Base-by-base conservation (phyloP, 2,888 invertebrate genomes). In the Ceraclea dissimilis region DNA sequence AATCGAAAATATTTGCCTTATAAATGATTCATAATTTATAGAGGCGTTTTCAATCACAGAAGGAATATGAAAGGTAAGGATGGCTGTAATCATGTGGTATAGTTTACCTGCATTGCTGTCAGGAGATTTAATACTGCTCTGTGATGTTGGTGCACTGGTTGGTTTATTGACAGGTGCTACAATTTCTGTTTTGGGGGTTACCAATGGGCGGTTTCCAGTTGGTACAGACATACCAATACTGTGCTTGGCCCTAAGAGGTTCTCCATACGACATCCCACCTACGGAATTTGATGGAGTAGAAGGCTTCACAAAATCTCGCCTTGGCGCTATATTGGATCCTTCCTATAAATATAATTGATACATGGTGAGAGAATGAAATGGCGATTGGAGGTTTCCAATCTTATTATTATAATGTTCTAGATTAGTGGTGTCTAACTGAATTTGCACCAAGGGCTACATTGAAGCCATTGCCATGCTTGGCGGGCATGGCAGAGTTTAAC, bases 181-280 rank as follows among this genome's bases (percentile, higher is more conserved):
- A 18, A 5, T 18, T 18, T 46, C 46, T 8, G 6, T 13, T 8
- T 19, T 46, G 46, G 46, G 8, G 6, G 16, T 46, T 46, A 19
- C 4, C 4, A 18, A 19, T 8, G 20, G 20, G 18, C 46, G 39
- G 13, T 46, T 46, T 10, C 20, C 18, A 46, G 5, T 46, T 2
- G 39, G 39, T 4, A 39, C 2, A n/a, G 39, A 4, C 16, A 39
- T 8, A 18, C 49, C 44, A 43, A 61, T 55, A 43, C 55, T 61
- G 33, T 59, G 57, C 44, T 56, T 61, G 20, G 59, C 52, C 34
- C 43, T 57, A 39, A 61, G 33, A n/a, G 59, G 59, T 43, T 59
- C 55, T 16, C 55, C 52, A 26, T 61, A 61, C 21, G 54, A 51
- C 18, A 56, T 20, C 2, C 53, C 51, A 11, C 59, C 54, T 5